A percentile compares a stretch with the other conserved stretches of the same genome.
Conservation (phyloP, 2,888 invertebrate species). For the Diaphora mendica region DNA sequence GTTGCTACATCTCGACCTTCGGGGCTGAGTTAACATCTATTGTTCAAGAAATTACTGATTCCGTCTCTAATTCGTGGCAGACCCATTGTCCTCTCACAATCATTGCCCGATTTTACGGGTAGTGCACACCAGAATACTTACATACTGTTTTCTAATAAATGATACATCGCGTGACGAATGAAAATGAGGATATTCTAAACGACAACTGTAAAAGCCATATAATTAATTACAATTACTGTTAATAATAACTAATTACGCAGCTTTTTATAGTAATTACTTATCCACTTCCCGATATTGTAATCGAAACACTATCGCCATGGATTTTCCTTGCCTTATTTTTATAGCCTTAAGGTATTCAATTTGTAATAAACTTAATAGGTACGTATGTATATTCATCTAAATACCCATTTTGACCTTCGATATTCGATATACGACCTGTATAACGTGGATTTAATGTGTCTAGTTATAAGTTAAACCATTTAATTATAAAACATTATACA, state of each 20-base stretch:
- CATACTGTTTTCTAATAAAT: slow-evolving; percentile 34
- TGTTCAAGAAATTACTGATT: slow-evolving; percentile 80
- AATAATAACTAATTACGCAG: slow-evolving; percentile 24
- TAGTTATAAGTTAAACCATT: neutral
- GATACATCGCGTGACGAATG: slow-evolving; percentile 45
- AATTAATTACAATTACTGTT: slow-evolving; percentile 23
- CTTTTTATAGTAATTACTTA: neutral
- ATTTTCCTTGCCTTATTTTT: neutral
- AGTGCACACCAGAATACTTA: slow-evolving; percentile 62
- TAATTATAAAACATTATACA: neutral
- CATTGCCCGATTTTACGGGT: slow-evolving; percentile 76
- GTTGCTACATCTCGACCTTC: slow-evolving; percentile 77
- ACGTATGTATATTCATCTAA: neutral
- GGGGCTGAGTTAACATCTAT: slow-evolving; percentile 78
- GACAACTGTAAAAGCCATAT: neutral
- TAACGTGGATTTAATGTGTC: neutral
- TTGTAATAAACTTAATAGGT: neutral
- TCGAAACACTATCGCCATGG: neutral
- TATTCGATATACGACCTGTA: too few species aligned
- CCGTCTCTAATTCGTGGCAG: slow-evolving; percentile 77
- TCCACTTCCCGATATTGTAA: neutral
- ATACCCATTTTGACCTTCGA: neutral
- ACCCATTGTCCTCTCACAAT: slow-evolving; percentile 74
- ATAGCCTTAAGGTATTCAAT: neutral
- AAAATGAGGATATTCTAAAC: slow-evolving; percentile 26